phyloP scores from a whole-genome alignment of 2,113 vertebrate species.

The Oncorhynchus masou region DNA sequence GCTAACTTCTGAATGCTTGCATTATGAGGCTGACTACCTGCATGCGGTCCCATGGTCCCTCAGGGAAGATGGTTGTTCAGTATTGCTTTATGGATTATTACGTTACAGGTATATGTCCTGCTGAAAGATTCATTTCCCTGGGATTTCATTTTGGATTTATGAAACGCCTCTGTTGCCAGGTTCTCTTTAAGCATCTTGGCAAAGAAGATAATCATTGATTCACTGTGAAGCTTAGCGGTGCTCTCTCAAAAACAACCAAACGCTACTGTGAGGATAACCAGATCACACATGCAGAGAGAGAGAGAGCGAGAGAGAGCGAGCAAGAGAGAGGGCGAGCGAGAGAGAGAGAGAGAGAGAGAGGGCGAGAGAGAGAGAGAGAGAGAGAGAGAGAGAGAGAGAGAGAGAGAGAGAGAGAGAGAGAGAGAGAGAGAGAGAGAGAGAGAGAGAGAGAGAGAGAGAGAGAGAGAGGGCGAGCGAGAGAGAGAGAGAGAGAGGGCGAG shows the following conservation, averaged over 20 bases:
- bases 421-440: background rate
- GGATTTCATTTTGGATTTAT: constrained; percentile 60
- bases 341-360: background rate
- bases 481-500: background rate
- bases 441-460: background rate
- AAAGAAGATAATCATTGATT: constrained; percentile 55
- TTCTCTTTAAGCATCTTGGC: constrained; percentile 55
- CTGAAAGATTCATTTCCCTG: constrained; percentile 52
- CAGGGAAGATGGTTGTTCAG: constrained; percentile 29
- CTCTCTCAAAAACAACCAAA: constrained; percentile 43
- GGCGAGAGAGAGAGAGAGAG: background rate
- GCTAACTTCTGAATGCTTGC: constrained; percentile 31
- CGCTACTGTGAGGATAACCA: constrained; percentile 61
- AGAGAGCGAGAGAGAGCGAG: background rate
- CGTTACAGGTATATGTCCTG: constrained; percentile 28
- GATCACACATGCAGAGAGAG: constrained; percentile 33
- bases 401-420: background rate
- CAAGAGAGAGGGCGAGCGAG: background rate
- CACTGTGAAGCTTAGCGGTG: constrained; percentile 56
- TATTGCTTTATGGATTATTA: constrained; percentile 24
- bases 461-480: background rate
- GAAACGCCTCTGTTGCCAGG: constrained; percentile 38
- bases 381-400: background rate
- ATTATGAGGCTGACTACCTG: constrained; percentile 24
- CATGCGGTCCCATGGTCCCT: constrained; percentile 3